phyloP scores from a whole-genome alignment of 2,888 invertebrate species.

The Lasius platythorax region DNA sequence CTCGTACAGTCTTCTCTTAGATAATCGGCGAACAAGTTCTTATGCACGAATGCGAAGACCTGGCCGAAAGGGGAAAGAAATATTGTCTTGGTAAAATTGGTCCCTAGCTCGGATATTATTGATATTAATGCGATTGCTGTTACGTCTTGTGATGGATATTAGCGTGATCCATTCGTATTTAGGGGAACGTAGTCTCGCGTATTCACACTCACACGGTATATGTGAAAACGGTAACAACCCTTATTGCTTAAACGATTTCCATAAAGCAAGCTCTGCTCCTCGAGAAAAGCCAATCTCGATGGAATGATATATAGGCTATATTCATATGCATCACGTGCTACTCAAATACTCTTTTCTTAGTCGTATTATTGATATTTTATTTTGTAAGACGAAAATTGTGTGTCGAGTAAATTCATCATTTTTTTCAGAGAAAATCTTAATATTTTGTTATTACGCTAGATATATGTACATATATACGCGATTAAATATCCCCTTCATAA shows the following conservation, averaged over 20 bases:
- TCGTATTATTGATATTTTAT: neutral
- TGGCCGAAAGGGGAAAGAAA: neutral
- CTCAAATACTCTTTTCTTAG: neutral
- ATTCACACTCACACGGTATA: neutral
- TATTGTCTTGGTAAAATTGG: neutral
- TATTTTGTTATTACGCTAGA: neutral
- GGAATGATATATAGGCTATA: neutral
- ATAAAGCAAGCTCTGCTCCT: slow-evolving; percentile 19
- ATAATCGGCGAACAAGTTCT: slow-evolving; percentile 30
- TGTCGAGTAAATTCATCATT: neutral
- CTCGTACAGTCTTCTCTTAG: neutral
- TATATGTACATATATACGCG: too few relatives aligned
- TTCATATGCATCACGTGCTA: slow-evolving; percentile 3
- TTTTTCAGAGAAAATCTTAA: neutral
- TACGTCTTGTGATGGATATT: slow-evolving; percentile 23
- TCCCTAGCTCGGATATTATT: slow-evolving; percentile 4
- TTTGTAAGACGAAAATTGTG: neutral
- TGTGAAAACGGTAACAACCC: slow-evolving; percentile 5
- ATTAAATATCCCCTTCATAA: too few relatives aligned
- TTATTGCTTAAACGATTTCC: slow-evolving; percentile 39
- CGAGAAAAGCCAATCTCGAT: slow-evolving; percentile 9
- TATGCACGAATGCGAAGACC: neutral
- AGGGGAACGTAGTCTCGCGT: neutral
- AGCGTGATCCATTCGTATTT: slow-evolving; percentile 17
- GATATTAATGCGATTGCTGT: slow-evolving; percentile 41